phyloP scores from a whole-genome alignment of 2,888 invertebrate species.

The Cosmorhoe ocellata region DNA sequence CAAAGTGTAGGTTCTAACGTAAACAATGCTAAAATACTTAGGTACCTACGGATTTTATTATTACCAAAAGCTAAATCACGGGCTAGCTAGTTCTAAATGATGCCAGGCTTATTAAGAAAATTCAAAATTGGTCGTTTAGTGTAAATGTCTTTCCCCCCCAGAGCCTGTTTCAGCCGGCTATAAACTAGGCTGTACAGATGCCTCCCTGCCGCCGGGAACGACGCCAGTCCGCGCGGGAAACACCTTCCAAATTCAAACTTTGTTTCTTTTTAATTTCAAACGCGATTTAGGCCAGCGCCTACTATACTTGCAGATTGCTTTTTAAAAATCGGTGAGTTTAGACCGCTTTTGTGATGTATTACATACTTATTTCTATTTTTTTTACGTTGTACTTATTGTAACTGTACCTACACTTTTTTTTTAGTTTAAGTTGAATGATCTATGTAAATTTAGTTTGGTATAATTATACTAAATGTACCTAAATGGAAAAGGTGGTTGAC shows the following conservation, averaged over 20 bases:
- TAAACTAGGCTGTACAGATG: constrained; percentile 25
- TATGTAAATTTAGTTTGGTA: too few relatives aligned
- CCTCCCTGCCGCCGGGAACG: constrained; percentile 18
- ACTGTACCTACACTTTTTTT: too few relatives aligned
- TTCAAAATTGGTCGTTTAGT: neutral
- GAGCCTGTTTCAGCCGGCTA: constrained; percentile 18
- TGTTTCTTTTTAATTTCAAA: constrained; percentile 13
- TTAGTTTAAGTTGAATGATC: too few relatives aligned
- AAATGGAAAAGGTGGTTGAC: too few relatives aligned
- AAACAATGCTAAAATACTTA: too few relatives aligned
- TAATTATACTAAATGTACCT: too few relatives aligned
- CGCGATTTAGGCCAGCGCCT: constrained; percentile 3
- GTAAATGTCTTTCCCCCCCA: constrained; percentile 11
- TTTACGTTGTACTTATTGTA: neutral
- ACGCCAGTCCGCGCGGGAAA: constrained; percentile 14
- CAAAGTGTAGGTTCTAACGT: too few relatives aligned
- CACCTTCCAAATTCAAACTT: constrained; percentile 10
- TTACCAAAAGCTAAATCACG: too few relatives aligned
- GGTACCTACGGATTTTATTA: too few relatives aligned
- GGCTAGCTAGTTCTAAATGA: too few relatives aligned
- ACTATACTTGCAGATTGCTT: neutral
- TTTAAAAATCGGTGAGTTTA: constrained; percentile 44
- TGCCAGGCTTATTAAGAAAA: too few relatives aligned
- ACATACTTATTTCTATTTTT: neutral
- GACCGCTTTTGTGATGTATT: constrained; percentile 9